Base-by-base conservation (phyloP, 2,888 invertebrate genomes). In the Maniola hyperantus region DNA sequence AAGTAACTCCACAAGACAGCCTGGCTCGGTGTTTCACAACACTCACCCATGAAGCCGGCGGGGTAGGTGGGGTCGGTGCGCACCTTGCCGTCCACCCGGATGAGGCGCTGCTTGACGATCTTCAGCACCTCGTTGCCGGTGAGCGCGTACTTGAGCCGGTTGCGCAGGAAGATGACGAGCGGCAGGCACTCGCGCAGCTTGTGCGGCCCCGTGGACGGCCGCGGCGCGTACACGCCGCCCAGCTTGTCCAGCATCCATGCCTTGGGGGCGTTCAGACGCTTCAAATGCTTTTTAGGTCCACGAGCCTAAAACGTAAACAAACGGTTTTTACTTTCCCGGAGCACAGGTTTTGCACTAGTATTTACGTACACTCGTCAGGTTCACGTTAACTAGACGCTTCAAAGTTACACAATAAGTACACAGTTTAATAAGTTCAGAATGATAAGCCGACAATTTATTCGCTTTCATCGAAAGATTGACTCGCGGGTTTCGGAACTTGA, bases 191-290 rank as follows among this genome's bases (percentile, higher is more conserved):
- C 99, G 78, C 99, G 95, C 76, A 99, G 93, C 91, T 98, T 99
- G 94, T 99, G 99, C 69, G 99, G 99, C 68, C 99, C 99, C 74
- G 98, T 97, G 84, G 97, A 97, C 71, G 99, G 99, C 81, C 99
- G 96, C 73, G 99, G 99, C 76, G 99, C 99, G 87, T 98, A 99
- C 68, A 97, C 98, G 84, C 99, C 99, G 74, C 98, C 98, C 81
- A 99, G 93, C 93, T 99, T 99, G 94, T 99, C 99, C 95, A 99
- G 95, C 99, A 99, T 99, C 99, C 99, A 99, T 97, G 99, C 98
- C 93, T 99, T 99, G 11, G 99, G 99, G 69, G 99, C 99, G 89
- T 97, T 96, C 83, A 99, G 95, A 93, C 99, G 98, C 96, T 99
- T 99, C 95, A 99, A 95, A 94, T 99, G 99, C 94, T 99, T 99